Conservation (phyloP, 2,797 vertebrate species). For the Acanthurus lineatus region DNA sequence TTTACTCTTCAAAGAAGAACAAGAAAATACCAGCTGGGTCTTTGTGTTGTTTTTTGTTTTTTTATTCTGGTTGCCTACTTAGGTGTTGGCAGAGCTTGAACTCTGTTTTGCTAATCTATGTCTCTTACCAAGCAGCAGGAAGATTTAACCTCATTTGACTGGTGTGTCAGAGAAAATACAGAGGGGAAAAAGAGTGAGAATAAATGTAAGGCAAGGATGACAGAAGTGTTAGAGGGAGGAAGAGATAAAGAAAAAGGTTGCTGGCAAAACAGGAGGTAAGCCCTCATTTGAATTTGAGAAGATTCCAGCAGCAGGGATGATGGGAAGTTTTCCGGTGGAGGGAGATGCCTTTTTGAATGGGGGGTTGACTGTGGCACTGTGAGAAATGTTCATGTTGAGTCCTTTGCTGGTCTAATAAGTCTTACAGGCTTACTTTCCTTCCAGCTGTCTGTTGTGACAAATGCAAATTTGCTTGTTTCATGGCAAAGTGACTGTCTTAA, state of each 20-base stretch:
- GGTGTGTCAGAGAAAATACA: conserved; percentile 26
- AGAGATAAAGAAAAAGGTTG: conserved; percentile 33
- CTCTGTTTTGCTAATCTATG: conserved; percentile 43
- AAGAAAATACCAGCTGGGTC: not conserved
- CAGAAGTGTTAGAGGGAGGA: conserved; percentile 21
- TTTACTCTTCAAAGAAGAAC: conserved; percentile 16
- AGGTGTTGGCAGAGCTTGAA: conserved; percentile 26
- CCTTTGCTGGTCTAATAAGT: conserved; percentile 20
- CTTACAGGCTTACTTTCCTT: conserved; percentile 26
- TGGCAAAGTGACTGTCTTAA: not conserved
- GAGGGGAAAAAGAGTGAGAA: not conserved
- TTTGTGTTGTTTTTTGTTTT: conserved; percentile 20
- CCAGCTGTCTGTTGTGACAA: conserved; percentile 7
- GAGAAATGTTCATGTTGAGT: conserved; percentile 18
- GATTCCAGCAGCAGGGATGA: conserved; percentile 45
- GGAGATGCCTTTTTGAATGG: conserved; percentile 23
- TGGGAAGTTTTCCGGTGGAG: conserved; percentile 29
- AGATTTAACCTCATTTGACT: conserved; percentile 48
- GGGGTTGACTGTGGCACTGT: conserved; percentile 11
- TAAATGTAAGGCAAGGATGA: conserved; percentile 20
- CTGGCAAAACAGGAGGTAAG: conserved; percentile 50
- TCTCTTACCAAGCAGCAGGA: conserved; percentile 22
- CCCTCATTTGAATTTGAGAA: conserved; percentile 67
- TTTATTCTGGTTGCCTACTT: conserved; percentile 3
- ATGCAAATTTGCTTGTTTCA: conserved; percentile 16